Evolutionary conservation across 1,140 invertebrate genomes (phyloP).

Genomic region (Ooceraea biroi): DNA sequence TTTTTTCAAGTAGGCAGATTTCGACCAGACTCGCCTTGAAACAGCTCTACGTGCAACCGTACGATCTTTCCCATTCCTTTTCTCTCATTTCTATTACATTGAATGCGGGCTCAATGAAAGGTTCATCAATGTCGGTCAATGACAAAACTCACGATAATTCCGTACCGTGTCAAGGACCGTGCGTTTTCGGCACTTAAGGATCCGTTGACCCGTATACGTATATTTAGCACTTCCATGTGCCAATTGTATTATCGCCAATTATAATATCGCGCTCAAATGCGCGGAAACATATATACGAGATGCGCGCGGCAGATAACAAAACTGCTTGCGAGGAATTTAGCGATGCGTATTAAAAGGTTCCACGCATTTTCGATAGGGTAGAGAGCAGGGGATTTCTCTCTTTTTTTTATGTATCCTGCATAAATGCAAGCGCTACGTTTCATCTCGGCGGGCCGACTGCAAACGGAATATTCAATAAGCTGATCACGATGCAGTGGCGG

Average conservation of each 20-base stretch:
- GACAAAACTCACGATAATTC: background rate
- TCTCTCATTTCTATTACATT: background rate
- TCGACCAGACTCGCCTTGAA: conserved; percentile 41
- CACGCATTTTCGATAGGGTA: conserved; percentile 13
- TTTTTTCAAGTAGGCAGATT: conserved; percentile 68
- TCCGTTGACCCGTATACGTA: background rate
- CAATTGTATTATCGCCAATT: background rate
- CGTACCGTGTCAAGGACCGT: background rate
- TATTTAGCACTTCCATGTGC: too few relatives aligned
- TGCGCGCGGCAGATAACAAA: conserved; percentile 22
- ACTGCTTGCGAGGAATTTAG: background rate
- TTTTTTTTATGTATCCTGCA: conserved; percentile 18
- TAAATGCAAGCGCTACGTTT: conserved; percentile 47
- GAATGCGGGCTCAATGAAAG: background rate
- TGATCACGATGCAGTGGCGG: conserved; percentile 55
- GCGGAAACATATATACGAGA: too few relatives aligned
- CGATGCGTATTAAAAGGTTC: conserved; percentile 11
- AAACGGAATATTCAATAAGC: conserved; percentile 61
- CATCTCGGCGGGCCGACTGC: conserved; percentile 31
- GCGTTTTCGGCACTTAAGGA: background rate
- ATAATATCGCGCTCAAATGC: too few relatives aligned
- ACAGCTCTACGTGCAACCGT: background rate
- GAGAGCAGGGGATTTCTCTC: background rate
- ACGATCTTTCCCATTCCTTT: background rate
- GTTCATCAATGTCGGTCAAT: background rate